phyloP scores from a whole-genome alignment of 1,140 invertebrate species.

The Drosophila ironensis region DNA sequence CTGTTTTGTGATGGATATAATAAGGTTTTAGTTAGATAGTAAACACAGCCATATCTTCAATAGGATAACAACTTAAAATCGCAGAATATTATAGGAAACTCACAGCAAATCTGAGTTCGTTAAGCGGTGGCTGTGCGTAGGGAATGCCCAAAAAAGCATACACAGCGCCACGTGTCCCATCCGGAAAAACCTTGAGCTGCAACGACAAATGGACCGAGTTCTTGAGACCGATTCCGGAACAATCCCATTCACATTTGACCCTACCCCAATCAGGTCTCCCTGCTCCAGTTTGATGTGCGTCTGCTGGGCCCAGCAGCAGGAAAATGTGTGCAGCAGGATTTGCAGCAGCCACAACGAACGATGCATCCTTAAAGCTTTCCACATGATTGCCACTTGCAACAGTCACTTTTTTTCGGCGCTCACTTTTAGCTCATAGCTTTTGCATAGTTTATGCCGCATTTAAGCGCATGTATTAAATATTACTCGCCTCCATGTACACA shows the following conservation, averaged over 20 bases:
- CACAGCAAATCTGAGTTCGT: slow-evolving; percentile 84
- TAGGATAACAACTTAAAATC: too few species aligned
- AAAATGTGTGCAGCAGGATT: slow-evolving; percentile 3
- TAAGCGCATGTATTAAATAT: slow-evolving; percentile 46
- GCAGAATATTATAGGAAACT: slow-evolving; percentile 28
- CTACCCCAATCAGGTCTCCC: slow-evolving; percentile 68
- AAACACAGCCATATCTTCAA: too few species aligned
- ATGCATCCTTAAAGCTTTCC: slow-evolving; percentile 29
- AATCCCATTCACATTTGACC: too few species aligned
- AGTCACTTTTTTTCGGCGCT: slow-evolving; percentile 33
- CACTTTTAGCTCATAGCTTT: slow-evolving; percentile 48
- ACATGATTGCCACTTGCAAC: slow-evolving; percentile 29
- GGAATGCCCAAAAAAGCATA: slow-evolving; percentile 87
- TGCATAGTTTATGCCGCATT: slow-evolving; percentile 53
- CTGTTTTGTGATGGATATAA: too few species aligned
- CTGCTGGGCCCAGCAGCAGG: slow-evolving; percentile 35
- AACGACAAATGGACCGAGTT: too few species aligned
- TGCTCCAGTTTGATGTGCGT: slow-evolving; percentile 72
- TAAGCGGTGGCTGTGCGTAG: slow-evolving; percentile 86
- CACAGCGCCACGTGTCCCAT: slow-evolving; percentile 82
- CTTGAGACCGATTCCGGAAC: too few species aligned
- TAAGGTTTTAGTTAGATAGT: too few species aligned
- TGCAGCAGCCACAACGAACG: not conserved
- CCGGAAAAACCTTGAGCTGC: slow-evolving; percentile 82
- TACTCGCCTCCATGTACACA: not conserved